Conservation (phyloP, 2,888 invertebrate genomes). For the Stegana nigrithorax region DNA sequence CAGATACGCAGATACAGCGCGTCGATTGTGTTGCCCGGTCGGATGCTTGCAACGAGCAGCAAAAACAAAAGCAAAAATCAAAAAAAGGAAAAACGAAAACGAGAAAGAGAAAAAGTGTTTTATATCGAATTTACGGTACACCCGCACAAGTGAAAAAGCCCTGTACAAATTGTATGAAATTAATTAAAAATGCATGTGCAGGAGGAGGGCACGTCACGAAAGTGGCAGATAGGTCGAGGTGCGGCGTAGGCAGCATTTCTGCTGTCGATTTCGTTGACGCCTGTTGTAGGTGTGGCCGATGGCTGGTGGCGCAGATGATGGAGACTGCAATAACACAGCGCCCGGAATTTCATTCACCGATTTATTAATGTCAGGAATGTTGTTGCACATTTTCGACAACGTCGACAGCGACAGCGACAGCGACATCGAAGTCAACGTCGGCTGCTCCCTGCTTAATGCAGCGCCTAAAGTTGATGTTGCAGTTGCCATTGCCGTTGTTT, state of each 20-base stretch:
- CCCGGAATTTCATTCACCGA: conserved; percentile 53
- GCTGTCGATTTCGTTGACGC: conserved; percentile 33
- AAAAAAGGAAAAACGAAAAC: too few relatives aligned
- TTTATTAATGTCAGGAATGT: conserved; percentile 57
- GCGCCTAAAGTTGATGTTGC: conserved; percentile 28
- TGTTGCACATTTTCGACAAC: conserved; percentile 32
- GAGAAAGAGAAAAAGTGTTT: too few relatives aligned
- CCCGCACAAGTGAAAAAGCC: conserved; percentile 7
- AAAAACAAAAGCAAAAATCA: not conserved
- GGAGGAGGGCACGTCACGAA: conserved; percentile 14
- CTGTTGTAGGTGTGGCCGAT: conserved; percentile 37
- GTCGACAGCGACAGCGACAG: conserved; percentile 27
- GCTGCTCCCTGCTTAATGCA: too few relatives aligned
- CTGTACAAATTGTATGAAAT: conserved; percentile 58
- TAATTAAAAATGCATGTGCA: conserved; percentile 53
- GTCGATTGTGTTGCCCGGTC: not conserved
- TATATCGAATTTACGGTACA: conserved; percentile 12
- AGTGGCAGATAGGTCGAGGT: conserved; percentile 19
- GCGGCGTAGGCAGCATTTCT: conserved; percentile 11
- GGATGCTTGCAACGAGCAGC: too few relatives aligned
- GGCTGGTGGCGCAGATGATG: conserved; percentile 5
- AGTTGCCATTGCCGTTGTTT: not conserved
- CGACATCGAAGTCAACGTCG: too few relatives aligned
- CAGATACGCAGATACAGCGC: not conserved
- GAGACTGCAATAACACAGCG: conserved; percentile 11